Evolutionary conservation across 2,113 vertebrate species (phyloP), one percentile per base, ranked within the genome.

Genomic region (Melanotaenia duboulayi): DNA sequence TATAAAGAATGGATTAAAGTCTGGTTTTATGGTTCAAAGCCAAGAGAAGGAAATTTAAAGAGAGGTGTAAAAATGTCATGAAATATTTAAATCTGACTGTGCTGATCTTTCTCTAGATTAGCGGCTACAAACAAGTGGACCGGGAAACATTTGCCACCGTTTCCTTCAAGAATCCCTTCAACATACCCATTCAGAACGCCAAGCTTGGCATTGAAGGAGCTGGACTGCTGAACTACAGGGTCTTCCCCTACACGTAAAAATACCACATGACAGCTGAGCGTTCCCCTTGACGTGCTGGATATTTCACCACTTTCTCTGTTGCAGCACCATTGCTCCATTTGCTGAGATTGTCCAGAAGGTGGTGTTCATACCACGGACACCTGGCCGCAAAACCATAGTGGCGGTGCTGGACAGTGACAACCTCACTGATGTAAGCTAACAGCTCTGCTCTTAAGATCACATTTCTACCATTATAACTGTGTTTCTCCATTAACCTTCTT

Each of bases 91-190:
- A 9, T 23, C 2, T 0, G 12, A 40, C 4, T 28, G 24, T 70
- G 20, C 20, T 49, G 44, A 20, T 65, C 42, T 40, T 48, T 2
- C 12, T 58, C 2, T 54, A 89, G 90, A 20, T 91, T 59, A 74
- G 22, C 7, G 80, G 78, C 0, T 0, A 0, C 0, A 51, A 75
- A 10, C 51, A 10, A 50, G 62, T 90, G 22, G 14, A 66, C 2
- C 54, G 62, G 17, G n/a, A 83, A 7, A 92, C 93, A 88, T 76
- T 70, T 2, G 91, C 94, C 60, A 91, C 39, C 0, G 90, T 96
- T 22, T 87, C 95, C 74, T 98, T 97, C 88, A 95, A 90, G 76
- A 98, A 98, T 61, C 91, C 94, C 20, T 81, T 95, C 63, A 80
- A 74, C 54, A 87, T 94, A 67, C 23, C 68, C 0, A 90, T 98